Evolutionary conservation across 1,140 invertebrate genomes (phyloP), one percentile per base, ranked within the genome.

Genomic region (Drosophila sp.): DNA sequence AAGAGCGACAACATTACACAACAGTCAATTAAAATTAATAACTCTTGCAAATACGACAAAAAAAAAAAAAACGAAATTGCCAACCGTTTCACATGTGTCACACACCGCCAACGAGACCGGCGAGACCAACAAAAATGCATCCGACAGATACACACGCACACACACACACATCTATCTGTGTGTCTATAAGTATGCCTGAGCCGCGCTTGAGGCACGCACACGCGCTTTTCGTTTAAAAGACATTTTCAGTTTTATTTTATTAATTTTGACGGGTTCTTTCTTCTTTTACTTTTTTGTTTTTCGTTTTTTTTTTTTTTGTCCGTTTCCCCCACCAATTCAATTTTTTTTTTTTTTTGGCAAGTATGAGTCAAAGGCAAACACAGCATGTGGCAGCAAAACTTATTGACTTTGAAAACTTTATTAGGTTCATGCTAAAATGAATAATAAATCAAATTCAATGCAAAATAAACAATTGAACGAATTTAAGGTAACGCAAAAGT

Each of bases 1-100:
- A 50, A 69, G 56, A 70, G 70, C 78, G 71, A 86, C 75, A 76
- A 87, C 79, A 86, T 86, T 86, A 86, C 83, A 86, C 83, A 86
- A 86, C 83, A 86, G 83, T 86, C 83, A 86, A 86, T 86, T 86
- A 87, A 86, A 86, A 86, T 87, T 86, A 86, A 86, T 86, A 86
- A 86, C 83, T 86, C 83, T 87, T 68, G 83, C 83, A 87, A 80
- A 70, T 72, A 75, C 67, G 62, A 56, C 61, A 56, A 29, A 30
- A 30, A 57, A 27, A 75, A 44, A 47, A 57, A 29, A 73, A 29
- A 57, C 10, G 27, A 56, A 60, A 55, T 55, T 54, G 7, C 35
- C 33, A 60, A 55, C 40, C 55, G 66, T 69, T 75, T 78, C 82
- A 76, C 83, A 87, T 87, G 76, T 86, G 79, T 79, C 79, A 72